Conservation (phyloP, 2,113 vertebrate species). For the Limnothrissa miodon region DNA sequence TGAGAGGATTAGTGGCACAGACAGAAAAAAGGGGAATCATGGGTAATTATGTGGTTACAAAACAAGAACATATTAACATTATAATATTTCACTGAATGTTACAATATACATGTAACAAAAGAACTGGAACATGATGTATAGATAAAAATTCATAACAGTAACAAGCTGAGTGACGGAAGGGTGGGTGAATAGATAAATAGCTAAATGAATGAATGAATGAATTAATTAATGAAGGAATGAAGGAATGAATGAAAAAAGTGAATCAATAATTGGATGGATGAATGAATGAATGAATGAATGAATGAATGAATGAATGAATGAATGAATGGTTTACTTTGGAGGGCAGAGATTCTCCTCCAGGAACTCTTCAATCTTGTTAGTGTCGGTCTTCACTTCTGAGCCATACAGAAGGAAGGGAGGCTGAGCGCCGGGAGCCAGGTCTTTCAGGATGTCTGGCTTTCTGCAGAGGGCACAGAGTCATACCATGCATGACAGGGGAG, state of each 20-base stretch:
- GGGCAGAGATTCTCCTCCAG: conserved; percentile 83
- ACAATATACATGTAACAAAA: too few relatives aligned
- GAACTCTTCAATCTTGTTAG: conserved; percentile 93
- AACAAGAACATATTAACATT: too few relatives aligned
- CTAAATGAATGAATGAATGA: neutral
- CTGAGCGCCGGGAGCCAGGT: conserved; percentile 85
- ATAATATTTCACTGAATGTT: too few relatives aligned
- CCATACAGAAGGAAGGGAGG: conserved; percentile 84
- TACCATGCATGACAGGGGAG: neutral
- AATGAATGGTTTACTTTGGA: conserved; percentile 71
- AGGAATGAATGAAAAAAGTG: neutral
- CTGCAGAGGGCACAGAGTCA: conserved; percentile 56
- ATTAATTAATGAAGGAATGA: neutral
- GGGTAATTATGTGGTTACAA: neutral
- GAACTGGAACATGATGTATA: neutral
- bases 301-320: neutral
- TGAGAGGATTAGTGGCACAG: neutral
- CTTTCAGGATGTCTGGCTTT: conserved; percentile 83
- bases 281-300: neutral
- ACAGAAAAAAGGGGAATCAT: neutral
- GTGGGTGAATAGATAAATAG: neutral
- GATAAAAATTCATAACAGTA: neutral
- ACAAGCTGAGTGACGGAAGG: neutral
- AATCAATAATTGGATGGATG: neutral
- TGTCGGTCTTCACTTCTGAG: conserved; percentile 87